These are phyloP conservation scores for Lycaon pictus DNA, from an alignment of 2,113 vertebrate genomes.

Conservation along the genomic window DNA sequence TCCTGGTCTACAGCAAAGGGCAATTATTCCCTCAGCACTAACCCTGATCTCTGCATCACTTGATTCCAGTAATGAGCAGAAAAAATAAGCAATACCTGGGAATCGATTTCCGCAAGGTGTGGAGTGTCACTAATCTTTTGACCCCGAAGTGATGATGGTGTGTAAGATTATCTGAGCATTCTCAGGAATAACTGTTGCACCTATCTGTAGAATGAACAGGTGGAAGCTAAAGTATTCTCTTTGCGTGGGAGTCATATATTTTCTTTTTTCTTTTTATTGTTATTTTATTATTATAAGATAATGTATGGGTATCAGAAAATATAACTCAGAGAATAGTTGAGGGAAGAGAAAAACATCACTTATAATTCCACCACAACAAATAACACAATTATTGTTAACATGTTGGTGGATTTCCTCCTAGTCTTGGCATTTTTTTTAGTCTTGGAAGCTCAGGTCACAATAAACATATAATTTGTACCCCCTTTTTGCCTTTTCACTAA, in stretches of 20 bases:
- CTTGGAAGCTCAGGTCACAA: not conserved
- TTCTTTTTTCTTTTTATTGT: not conserved
- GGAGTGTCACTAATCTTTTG: not conserved
- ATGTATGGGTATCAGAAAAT: not conserved
- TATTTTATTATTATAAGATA: slow-evolving; percentile 40
- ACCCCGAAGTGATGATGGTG: not conserved
- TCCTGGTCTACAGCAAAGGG: not conserved
- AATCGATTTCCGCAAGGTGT: not conserved
- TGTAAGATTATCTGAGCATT: slow-evolving; percentile 26
- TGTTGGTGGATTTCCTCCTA: slow-evolving; percentile 18
- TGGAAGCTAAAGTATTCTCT: not conserved
- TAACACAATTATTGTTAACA: not conserved
- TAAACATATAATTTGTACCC: not conserved
- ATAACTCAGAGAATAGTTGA: not conserved
- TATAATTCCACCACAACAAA: not conserved
- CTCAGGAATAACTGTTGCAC: not conserved
- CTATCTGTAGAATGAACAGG: not conserved
- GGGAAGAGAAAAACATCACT: not conserved
- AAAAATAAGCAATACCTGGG: not conserved
- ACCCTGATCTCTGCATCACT: not conserved
- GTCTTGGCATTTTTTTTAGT: not conserved
- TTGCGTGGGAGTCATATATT: not conserved
- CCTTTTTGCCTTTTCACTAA: not conserved
- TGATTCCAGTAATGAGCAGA: not conserved
- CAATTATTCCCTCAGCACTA: not conserved